Evolutionary conservation across 2,797 vertebrate genomes (phyloP), one percentile per base, ranked within the genome.

Genomic region (Dryobates pubescens): DNA sequence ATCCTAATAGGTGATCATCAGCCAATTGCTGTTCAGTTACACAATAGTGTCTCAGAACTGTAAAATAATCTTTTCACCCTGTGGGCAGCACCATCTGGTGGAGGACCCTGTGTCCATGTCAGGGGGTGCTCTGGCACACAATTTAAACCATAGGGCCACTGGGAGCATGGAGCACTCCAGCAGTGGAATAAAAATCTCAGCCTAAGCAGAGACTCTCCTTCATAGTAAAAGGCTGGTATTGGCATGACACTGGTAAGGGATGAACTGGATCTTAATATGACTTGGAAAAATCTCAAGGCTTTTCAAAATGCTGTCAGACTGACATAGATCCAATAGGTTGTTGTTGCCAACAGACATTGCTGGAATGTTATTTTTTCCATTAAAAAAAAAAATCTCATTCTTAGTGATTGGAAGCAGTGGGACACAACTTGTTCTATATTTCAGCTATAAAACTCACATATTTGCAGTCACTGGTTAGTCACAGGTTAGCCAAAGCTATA

Each of bases 11-110:
- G 17, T 24, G n/a, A 17, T 64, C 26, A 23, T 19, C 32, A 24
- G 41, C 17, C 1, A 3, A 4, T 10, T 19, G n/a, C 20, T 74
- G 16, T 43, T 62, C 34, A 63, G 27, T 24, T 47, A 56, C 85
- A 10, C 8, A 38, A 14, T 7, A 12, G 6, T 30, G 32, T 56
- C 36, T 36, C 47, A 30, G 0, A 0, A 41, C 49, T 41, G 4
- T 0, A 43, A 77, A 45, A 29, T 9, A 14, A 8, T 58, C 13
- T n/a, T 51, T 22, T n/a, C n/a, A 11, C 1, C 23, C 30, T 16
- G n/a, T 0, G 6, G 43, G 54, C 76, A 43, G 45, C n/a, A 53
- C 15, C 51, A 68, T 30, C 13, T 36, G 22, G 49, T 63, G 24
- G 29, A 85, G n/a, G 17, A 69, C 3, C 20, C 16, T 8, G 10